Conservation (phyloP, 2,797 vertebrate species). For the Danio kyathit region DNA sequence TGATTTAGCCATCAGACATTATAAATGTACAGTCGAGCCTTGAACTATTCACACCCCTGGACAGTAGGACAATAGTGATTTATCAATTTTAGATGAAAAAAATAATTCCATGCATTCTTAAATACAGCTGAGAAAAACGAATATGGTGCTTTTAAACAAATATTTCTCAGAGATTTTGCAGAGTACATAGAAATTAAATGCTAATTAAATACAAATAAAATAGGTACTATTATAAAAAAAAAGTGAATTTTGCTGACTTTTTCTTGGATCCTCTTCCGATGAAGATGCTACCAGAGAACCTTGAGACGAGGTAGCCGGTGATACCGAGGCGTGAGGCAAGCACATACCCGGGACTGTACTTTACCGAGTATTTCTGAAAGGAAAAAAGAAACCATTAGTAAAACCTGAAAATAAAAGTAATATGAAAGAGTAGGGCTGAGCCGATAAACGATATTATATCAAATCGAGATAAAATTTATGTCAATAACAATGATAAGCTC, state of each 20-base stretch:
- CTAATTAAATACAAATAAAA: background rate
- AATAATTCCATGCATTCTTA: background rate
- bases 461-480: no score
- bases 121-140: background rate
- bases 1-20: no score
- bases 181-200: no score
- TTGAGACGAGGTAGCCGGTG: conserved; percentile 96
- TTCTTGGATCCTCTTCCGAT: conserved; percentile 95
- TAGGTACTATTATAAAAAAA: background rate
- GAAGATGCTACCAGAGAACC: conserved; percentile 98
- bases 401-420: background rate
- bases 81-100: background rate
- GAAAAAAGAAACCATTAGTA: conserved; percentile 46
- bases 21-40: no score
- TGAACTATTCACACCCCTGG: no score
- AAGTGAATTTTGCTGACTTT: conserved; percentile 84
- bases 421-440: background rate
- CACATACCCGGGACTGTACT: conserved; percentile 94
- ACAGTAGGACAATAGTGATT: no score
- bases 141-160: background rate
- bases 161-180: background rate
- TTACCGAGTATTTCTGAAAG: conserved; percentile 94
- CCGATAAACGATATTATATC: no score
- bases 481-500: no score
- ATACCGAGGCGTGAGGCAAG: conserved; percentile 94